Conservation (phyloP, 2,797 vertebrate species). For the Oreortyx pictus region DNA sequence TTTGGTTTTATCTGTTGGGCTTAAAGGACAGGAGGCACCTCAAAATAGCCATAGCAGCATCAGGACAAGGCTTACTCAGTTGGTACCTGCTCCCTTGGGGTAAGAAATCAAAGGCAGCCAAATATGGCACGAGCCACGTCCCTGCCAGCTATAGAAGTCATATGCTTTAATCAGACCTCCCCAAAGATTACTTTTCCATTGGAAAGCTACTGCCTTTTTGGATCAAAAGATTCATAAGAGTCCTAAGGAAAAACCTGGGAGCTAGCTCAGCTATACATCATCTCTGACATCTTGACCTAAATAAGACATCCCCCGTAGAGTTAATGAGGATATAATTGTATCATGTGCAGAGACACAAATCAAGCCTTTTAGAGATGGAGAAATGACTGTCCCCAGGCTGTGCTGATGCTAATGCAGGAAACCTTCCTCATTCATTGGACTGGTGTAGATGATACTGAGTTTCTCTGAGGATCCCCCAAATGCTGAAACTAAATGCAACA, state of each 20-base stretch:
- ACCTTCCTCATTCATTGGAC: not conserved
- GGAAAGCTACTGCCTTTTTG: not conserved
- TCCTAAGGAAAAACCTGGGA: not conserved
- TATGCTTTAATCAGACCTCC: slow-evolving; percentile 14
- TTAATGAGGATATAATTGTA: not conserved
- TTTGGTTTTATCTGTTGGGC: not conserved
- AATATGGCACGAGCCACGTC: not conserved
- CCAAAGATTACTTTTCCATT: not conserved
- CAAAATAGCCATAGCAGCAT: not conserved
- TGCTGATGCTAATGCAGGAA: not conserved
- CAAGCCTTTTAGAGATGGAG: not conserved
- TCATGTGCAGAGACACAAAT: not conserved
- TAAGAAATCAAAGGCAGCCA: slow-evolving; percentile 50
- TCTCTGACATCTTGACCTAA: slow-evolving; percentile 32
- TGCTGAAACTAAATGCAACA: rapidly evolving
- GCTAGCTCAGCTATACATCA: not conserved
- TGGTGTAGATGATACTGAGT: rapidly evolving
- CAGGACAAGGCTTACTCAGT: not conserved
- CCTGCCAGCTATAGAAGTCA: not conserved
- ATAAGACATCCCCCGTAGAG: not conserved
- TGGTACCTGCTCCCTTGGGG: not conserved
- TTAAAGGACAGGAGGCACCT: not conserved
- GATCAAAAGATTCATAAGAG: not conserved
- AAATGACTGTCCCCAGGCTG: not conserved
- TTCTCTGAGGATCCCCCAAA: not conserved